Evolutionary conservation across 2,888 invertebrate species (phyloP).

Genomic region (Ennomos fuscantarius): DNA sequence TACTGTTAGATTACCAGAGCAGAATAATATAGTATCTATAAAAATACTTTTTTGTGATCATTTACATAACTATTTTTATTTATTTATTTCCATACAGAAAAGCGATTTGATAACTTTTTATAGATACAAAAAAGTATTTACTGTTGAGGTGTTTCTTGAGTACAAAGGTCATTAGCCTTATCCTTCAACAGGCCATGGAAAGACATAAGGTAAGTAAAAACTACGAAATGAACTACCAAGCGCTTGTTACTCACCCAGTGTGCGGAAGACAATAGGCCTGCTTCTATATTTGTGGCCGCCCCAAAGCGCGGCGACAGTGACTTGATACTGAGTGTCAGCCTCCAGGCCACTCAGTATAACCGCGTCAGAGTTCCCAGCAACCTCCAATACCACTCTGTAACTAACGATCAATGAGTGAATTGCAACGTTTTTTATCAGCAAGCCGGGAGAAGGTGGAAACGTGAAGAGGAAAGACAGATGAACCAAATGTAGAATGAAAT

Average conservation of each 20-base stretch:
- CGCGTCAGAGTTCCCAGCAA: conserved; percentile 95
- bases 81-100: too few species aligned
- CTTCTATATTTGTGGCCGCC: conserved; percentile 93
- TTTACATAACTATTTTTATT: too few species aligned
- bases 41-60: too few species aligned
- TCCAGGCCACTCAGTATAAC: conserved; percentile 92
- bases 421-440: conserved; percentile 71
- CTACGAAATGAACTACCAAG: too few species aligned
- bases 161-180: too few species aligned
- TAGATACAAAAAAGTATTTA: too few species aligned
- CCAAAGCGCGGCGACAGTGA: conserved; percentile 93
- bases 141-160: too few species aligned
- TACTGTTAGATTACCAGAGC: too few species aligned
- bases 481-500: conserved; percentile 21
- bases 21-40: too few species aligned
- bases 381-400: conserved; percentile 97
- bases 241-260: conserved; percentile 87
- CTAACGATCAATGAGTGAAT: conserved; percentile 89
- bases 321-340: conserved; percentile 95
- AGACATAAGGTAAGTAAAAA: too few species aligned
- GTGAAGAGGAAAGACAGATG: conserved; percentile 47
- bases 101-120: too few species aligned
- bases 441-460: conserved; percentile 57
- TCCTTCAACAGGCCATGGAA: too few species aligned
- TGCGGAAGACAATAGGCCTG: conserved; percentile 95